A percentile compares a stretch with the other conserved stretches of the same genome.
Evolutionary conservation across 2,797 vertebrate genomes (phyloP).

Genomic region (Bradypus variegatus): DNA sequence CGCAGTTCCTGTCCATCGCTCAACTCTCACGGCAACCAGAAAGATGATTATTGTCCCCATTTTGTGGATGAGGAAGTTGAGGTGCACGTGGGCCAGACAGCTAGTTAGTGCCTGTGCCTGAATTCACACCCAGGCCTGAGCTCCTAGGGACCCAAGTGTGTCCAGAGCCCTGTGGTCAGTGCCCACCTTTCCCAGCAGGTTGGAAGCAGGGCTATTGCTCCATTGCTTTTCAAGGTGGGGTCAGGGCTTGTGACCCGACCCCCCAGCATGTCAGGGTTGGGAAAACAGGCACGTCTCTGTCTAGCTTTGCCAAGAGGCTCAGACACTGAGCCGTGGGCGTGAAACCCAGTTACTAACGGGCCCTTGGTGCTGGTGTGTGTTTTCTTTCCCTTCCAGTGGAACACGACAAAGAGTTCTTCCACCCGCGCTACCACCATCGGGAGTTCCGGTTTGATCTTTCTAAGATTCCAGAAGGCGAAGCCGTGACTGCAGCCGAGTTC

Average conservation of each 20-base stretch:
- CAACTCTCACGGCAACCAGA: not conserved
- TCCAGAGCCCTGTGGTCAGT: not conserved
- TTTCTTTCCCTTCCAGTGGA: conserved; percentile 83
- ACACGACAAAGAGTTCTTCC: conserved; percentile 92
- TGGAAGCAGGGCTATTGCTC: not conserved
- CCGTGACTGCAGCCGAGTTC: conserved; percentile 94
- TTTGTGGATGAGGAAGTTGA: not conserved
- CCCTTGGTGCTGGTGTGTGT: not conserved
- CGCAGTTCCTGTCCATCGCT: too few relatives aligned
- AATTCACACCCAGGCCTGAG: not conserved
- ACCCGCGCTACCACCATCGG: conserved; percentile 88
- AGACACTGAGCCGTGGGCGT: not conserved
- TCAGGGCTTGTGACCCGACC: not conserved
- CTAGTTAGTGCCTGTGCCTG: not conserved
- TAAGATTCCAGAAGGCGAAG: conserved; percentile 94
- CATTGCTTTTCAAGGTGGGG: not conserved
- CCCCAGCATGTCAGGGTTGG: fast-evolving
- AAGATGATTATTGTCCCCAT: not conserved
- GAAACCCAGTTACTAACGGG: not conserved
- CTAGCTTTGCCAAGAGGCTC: not conserved
- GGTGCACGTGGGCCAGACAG: not conserved
- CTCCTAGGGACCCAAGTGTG: not conserved
- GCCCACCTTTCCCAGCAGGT: not conserved
- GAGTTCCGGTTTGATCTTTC: conserved; percentile 96
- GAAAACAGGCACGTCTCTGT: fast-evolving